These are phyloP conservation scores for Parochlus steinenii DNA, from an alignment of 2,888 invertebrate species.

Conservation along the genomic window DNA sequence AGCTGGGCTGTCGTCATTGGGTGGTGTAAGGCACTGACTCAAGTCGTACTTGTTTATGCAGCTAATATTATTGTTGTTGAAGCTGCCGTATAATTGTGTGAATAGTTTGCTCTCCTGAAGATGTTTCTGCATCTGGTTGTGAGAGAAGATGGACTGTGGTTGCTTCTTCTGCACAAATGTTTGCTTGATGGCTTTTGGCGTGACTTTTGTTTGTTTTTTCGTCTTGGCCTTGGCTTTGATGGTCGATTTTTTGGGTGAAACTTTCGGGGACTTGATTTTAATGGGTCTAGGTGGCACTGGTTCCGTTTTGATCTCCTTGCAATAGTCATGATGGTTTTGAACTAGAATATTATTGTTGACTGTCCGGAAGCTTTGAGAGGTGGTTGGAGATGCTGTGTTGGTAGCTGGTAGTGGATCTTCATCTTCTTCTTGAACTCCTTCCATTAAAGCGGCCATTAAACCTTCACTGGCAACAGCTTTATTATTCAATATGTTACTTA, in stretches of 20 bases:
- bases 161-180: too few species aligned
- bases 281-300: too few species aligned
- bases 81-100: conserved; percentile 6
- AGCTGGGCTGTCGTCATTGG: conserved; percentile 11
- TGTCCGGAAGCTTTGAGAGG: too few species aligned
- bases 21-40: conserved; percentile 10
- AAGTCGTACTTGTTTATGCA: conserved; percentile 15
- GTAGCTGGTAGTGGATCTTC: neutral
- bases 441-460: conserved; percentile 8
- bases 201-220: conserved; percentile 9
- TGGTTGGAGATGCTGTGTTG: neutral
- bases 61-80: conserved; percentile 19
- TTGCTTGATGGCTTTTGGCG: too few species aligned
- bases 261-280: too few species aligned
- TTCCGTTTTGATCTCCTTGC: conserved; percentile 7
- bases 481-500: conserved; percentile 43
- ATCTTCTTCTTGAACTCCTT: neutral
- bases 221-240: conserved; percentile 4
- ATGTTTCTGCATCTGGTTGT: too few species aligned
- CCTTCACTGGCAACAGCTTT: conserved; percentile 5
- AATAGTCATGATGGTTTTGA: conserved; percentile 11
- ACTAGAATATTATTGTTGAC: conserved; percentile 7
- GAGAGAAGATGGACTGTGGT: too few species aligned
- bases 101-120: conserved; percentile 11
- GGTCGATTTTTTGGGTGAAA: conserved; percentile 1